Conservation (phyloP, 1,140 invertebrate species). For the Drosophila lacertosa region DNA sequence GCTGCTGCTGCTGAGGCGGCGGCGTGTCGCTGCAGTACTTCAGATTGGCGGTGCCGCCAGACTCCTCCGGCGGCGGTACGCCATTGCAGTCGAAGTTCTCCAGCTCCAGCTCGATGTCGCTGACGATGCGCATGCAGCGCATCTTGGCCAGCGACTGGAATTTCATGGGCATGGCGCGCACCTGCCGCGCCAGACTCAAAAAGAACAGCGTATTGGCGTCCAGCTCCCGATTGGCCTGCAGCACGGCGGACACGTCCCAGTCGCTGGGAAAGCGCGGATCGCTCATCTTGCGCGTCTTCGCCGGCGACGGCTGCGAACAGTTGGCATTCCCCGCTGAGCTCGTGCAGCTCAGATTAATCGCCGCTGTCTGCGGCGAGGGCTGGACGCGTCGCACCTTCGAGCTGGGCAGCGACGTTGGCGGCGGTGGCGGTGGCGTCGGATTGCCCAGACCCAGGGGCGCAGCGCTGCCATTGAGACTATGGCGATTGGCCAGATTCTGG, state of each 20-base stretch:
- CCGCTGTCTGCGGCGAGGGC: slow-evolving; percentile 74
- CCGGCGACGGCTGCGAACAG: slow-evolving; percentile 51
- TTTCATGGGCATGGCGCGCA: slow-evolving; percentile 79
- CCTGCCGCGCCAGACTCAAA: slow-evolving; percentile 72
- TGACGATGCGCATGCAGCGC: slow-evolving; percentile 82
- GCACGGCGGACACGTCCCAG: slow-evolving; percentile 73
- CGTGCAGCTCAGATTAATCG: slow-evolving; percentile 77
- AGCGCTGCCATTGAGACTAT: slow-evolving; percentile 52
- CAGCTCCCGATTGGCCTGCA: slow-evolving; percentile 78
- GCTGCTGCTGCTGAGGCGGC: slow-evolving; percentile 64
- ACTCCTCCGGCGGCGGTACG: slow-evolving; percentile 55
- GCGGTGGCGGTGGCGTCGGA: slow-evolving; percentile 48
- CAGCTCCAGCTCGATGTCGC: slow-evolving; percentile 78
- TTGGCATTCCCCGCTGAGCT: slow-evolving; percentile 10
- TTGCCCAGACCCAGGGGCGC: slow-evolving; percentile 31
- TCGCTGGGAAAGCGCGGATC: slow-evolving; percentile 62
- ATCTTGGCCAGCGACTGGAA: slow-evolving; percentile 81
- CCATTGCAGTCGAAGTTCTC: slow-evolving; percentile 77
- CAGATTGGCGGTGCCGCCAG: slow-evolving; percentile 46
- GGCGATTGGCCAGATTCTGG: slow-evolving; percentile 67
- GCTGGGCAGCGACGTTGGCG: slow-evolving; percentile 54
- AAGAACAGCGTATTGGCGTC: slow-evolving; percentile 82
- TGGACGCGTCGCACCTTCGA: slow-evolving; percentile 75
- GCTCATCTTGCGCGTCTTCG: slow-evolving; percentile 69
- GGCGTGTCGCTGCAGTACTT: slow-evolving; percentile 77